Evolutionary conservation across 2,888 invertebrate species (phyloP), one percentile per base, ranked within the genome.

Genomic region (Brachynemurus nebulosus): DNA sequence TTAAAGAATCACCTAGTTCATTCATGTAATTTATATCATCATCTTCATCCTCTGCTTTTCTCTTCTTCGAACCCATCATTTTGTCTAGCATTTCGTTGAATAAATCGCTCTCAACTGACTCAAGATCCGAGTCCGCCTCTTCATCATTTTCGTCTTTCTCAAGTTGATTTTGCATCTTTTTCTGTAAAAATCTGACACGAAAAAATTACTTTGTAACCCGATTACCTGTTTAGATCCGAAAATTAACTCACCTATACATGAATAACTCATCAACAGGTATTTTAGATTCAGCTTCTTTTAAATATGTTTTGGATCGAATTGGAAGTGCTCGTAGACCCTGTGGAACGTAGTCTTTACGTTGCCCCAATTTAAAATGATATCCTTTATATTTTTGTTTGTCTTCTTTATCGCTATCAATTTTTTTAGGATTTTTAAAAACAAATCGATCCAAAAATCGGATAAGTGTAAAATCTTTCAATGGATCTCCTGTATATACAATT

Each of bases 391-490:
- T 65, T 46, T 61, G 70, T 52, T 66, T 70, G 30, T 64, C 63
- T 42, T 67, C 70, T 0, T 67, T 66, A 1, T 30, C 14, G n/a
- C 67, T 70, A 0, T 67, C 66, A 1, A 67, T 55, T 51, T 76
- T 79, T 61, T 86, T 88, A 0, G 88, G 88, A 68, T 98, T 98
- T 60, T 92, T 89, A 62, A 90, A 96, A 8, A 90, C 90, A 63
- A 96, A 97, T 35, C 96, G 74, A 57, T 98, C 96, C 37, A 98
- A 68, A 63, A 98, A 98, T 40, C 89, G 72, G 40, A 90, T 82
- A 25, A 91, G 68, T 0, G 86, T 83, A 61, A 96, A 92, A 65
- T 98, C 97, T 55, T 86, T 78, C 2, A 98, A 65, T 0, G 97
- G 95, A 63, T 98, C 93, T 0, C 97, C 96, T 46, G 78, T 76